Evolutionary conservation across 2,797 vertebrate species (phyloP), one percentile per base, ranked within the genome.

Genomic region (Telmatherina bonti): DNA sequence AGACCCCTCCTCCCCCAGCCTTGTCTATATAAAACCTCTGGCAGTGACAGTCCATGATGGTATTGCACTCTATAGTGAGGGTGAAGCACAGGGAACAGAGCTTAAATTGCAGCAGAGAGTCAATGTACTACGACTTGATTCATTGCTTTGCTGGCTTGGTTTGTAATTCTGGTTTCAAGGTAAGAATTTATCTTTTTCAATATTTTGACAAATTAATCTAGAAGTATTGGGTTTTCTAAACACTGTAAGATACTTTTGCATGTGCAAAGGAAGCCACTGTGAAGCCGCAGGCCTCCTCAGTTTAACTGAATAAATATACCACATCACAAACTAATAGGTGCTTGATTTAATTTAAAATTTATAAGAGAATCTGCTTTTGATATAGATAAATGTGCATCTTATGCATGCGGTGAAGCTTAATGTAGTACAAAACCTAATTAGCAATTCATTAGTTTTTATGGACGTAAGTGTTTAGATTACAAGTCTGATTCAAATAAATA

Each of bases 21-120:
- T 62, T 35, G 16, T 82, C 90, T 91, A 90, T 89, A 90, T 91
- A 89, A 90, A 92, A 86, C 75, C 76, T 62, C 59, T 79, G 70
- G 65, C 79, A 80, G 59, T 43, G 68, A 70, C 74, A 67, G 57
- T 35, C 76, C 72, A 73, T 77, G 47, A 58, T 43, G 38, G 31
- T 54, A 75, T 57, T 29, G 27, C 63, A 68, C 70, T 72, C 61
- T 29, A 22, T 10, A 61, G 30, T 63, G 54, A 85, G 18, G 33
- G 52, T 22, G 41, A 78, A 72, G 68, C 64, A 18, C 33, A 8
- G 38, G 66, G 62, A 67, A 54, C 56, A 4, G 22, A 7, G 1
- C 10, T 69, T 71, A 33, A 61, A 65, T 27, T 0, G 16, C 22
- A 8, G 29, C 20, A n/a, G 67, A 70, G 29, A 59, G 30, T 20